These are phyloP conservation scores for Yponomeuta malinellus DNA, from an alignment of 2,888 invertebrate genomes.

Conservation along the genomic window DNA sequence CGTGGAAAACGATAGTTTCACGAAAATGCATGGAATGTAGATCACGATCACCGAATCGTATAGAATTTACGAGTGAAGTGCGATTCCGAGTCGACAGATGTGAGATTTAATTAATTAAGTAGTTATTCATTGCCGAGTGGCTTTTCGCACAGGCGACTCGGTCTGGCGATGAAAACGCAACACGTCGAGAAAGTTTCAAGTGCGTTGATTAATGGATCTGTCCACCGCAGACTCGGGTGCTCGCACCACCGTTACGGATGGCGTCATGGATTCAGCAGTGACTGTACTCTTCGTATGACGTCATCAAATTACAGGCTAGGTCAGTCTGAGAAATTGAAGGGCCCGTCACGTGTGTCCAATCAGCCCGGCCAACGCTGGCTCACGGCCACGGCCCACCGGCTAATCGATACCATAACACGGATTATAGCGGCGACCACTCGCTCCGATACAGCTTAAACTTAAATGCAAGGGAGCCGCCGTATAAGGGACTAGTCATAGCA, in stretches of 20 bases:
- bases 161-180: neutral
- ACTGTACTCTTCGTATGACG: no score
- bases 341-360: no score
- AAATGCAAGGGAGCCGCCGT: neutral
- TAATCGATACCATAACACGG: no score
- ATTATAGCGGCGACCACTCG: no score
- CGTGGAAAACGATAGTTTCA: neutral
- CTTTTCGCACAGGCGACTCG: neutral
- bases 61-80: constrained; percentile 1
- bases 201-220: neutral
- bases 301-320: no score
- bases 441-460: no score
- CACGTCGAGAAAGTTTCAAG: neutral
- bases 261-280: neutral
- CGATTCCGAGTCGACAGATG: neutral
- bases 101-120: constrained; percentile 3
- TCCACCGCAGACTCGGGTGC: neutral
- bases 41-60: constrained; percentile 9
- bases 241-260: neutral
- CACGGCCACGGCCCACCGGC: no score
- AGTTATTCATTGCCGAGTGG: neutral
- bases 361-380: no score
- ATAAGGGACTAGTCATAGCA: neutral
- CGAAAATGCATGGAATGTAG: constrained; percentile 6
- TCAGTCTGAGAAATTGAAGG: no score